Evolutionary conservation across 2,888 invertebrate genomes (phyloP).

Genomic region (Euproctis similis): DNA sequence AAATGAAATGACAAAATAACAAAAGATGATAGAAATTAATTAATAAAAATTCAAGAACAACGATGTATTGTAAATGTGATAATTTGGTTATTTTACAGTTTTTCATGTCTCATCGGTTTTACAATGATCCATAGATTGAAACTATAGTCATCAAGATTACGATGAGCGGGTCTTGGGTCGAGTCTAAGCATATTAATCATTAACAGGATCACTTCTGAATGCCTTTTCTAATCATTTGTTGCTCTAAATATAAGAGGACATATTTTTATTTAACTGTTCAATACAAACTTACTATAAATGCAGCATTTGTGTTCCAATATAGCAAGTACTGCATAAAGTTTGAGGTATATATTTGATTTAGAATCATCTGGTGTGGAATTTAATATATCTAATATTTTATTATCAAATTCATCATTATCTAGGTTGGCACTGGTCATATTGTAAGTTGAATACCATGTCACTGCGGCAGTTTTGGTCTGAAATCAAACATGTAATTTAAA

Average conservation of each 20-base stretch:
- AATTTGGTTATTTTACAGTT: slow-evolving; percentile 30
- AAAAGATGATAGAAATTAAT: no score
- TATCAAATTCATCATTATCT: slow-evolving; percentile 13
- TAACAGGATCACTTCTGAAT: slow-evolving; percentile 43
- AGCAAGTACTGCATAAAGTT: slow-evolving; percentile 28
- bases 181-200: slow-evolving; percentile 34
- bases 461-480: slow-evolving; percentile 33
- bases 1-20: no score
- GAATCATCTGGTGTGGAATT: slow-evolving; percentile 1
- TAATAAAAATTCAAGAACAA: background rate
- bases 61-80: slow-evolving; percentile 22
- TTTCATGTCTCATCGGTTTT: slow-evolving; percentile 47
- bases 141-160: slow-evolving; percentile 54
- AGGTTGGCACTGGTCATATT: slow-evolving; percentile 20
- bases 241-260: no score
- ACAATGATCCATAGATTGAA: slow-evolving; percentile 46
- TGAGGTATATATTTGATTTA: slow-evolving; percentile 22
- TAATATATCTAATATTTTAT: slow-evolving; percentile 20
- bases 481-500: no score
- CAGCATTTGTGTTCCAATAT: slow-evolving; percentile 33
- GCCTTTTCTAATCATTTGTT: slow-evolving; percentile 62
- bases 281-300: slow-evolving; percentile 6
- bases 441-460: slow-evolving; percentile 39
- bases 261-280: no score
- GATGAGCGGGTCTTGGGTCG: slow-evolving; percentile 48